A percentile compares a stretch with the other conserved stretches of the same genome.
Conservation (phyloP, 2,888 invertebrate species). For the Cecidostiba fungosa region DNA sequence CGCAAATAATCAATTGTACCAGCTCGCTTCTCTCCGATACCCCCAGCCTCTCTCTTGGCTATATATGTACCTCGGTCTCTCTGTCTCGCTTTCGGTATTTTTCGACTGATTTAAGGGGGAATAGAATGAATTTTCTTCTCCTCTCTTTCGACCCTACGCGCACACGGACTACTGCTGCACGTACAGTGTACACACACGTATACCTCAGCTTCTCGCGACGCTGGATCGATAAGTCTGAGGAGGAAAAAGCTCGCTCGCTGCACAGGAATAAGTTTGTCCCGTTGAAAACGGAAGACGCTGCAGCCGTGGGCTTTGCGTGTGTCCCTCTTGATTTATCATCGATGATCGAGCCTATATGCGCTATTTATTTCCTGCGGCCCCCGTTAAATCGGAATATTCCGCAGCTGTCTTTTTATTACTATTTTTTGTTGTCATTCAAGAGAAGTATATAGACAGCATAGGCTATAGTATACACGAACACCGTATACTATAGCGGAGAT, state of each 20-base stretch:
- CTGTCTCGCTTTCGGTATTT: conserved; percentile 14
- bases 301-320: conserved; percentile 68
- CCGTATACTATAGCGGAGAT: neutral
- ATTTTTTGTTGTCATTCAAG: neutral
- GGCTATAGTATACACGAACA: no score
- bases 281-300: conserved; percentile 56
- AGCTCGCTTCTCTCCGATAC: neutral
- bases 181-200: neutral
- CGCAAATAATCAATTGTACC: conserved; percentile 13
- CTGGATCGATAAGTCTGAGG: conserved; percentile 45
- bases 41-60: neutral
- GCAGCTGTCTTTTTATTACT: neutral
- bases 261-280: conserved; percentile 61
- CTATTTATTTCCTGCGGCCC: conserved; percentile 52
- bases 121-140: conserved; percentile 49
- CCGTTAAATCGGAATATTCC: conserved; percentile 54
- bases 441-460: no score
- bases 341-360: conserved; percentile 58
- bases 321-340: conserved; percentile 63
- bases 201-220: neutral
- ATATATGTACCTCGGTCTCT: neutral
- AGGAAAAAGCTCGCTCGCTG: conserved; percentile 30
- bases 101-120: conserved; percentile 52
- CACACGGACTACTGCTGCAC: neutral
- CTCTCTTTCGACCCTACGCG: neutral